These are phyloP conservation scores for Pheosia tremula DNA, from an alignment of 2,888 invertebrate species.

Conservation along the genomic window DNA sequence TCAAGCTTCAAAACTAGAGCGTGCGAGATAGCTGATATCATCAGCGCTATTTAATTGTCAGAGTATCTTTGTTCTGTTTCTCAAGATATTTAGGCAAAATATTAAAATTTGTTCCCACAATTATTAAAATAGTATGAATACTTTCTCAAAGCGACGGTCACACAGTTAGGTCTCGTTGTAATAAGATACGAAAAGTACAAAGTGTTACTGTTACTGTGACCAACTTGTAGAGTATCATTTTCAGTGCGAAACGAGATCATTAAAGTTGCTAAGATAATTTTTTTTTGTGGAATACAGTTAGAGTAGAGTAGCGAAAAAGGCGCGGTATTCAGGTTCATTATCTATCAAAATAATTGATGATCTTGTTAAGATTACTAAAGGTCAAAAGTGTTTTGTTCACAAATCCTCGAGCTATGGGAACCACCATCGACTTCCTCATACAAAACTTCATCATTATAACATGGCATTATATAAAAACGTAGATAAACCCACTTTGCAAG, in stretches of 20 bases:
- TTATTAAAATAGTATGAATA: conserved; percentile 18
- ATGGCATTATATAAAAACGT: no score
- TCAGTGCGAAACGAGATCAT: conserved; percentile 18
- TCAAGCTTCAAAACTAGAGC: not conserved
- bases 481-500: not conserved
- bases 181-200: conserved; percentile 21
- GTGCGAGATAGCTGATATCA: not conserved
- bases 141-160: conserved; percentile 22
- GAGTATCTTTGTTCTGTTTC: conserved; percentile 15
- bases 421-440: no score
- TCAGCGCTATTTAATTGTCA: not conserved
- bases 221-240: conserved; percentile 13
- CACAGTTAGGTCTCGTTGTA: conserved; percentile 9
- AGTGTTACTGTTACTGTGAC: conserved; percentile 8
- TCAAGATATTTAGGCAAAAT: conserved; percentile 27
- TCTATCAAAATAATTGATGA: no score
- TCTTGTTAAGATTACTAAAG: no score
- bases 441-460: no score
- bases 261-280: not conserved
- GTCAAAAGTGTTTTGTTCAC: not conserved
- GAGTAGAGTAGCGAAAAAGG: no score
- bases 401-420: not conserved
- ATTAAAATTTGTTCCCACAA: conserved; percentile 24
- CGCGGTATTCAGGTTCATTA: no score
- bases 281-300: no score